Base-by-base conservation (phyloP, 2,888 invertebrate genomes). In the Deilephila porcellus region DNA sequence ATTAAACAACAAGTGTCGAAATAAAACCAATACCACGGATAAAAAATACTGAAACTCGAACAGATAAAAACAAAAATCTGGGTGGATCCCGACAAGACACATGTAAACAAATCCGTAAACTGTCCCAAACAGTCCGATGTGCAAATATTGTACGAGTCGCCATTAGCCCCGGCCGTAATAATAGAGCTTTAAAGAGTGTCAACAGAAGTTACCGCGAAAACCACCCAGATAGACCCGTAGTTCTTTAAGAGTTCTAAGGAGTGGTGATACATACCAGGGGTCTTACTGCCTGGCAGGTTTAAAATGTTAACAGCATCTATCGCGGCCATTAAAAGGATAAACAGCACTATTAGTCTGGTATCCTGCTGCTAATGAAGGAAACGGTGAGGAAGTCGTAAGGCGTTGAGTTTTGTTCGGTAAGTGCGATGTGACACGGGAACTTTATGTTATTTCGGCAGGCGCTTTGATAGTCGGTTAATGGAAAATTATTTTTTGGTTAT, bases 101-200 rank as follows among this genome's bases (percentile, higher is more conserved):
- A 7, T 56, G 56, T 56, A 56, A 56, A 71, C 73, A 79, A 81
- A 71, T 74, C 78, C 73, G 73, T 74, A 78, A 78, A 76, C 73
- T 63, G 71, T 71, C 72, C 75, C 73, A 72, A 74, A 75, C 56
- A 56, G 56, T 56, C 75, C 74, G 60, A 76, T 72, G 75, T 78
- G 76, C 77, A 81, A 82, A 83, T 85, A 85, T 81, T 79, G 77
- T 75, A 73, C 64, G 74, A 75, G 80, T 79, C 70, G 75, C 74
- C 77, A 78, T 80, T 80, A 80, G 71, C 76, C 79, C 75, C 76
- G 19, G 76, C 75, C 72, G 74, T 81, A 82, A 83, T 84, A 87
- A 88, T 84, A 85, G 83, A 84, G 84, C 81, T 77, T 84, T 88
- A 85, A 86, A 86, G 81, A 85, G 80, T 82, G 85, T 85, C 87